Conservation (phyloP, 2,113 vertebrate species). For the Sceloporus tristichus region DNA sequence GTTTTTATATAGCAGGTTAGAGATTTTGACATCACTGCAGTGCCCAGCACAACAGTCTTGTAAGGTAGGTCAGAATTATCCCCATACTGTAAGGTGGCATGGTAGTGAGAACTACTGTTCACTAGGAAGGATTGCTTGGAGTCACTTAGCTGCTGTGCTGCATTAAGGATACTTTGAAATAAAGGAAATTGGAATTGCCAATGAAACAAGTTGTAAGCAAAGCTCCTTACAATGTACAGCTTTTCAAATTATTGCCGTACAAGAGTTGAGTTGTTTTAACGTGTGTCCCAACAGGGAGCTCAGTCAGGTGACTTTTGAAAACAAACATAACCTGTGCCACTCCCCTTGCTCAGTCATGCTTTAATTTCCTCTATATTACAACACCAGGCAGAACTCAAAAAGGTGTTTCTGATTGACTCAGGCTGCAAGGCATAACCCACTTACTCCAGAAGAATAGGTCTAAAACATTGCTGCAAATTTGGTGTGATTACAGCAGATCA, state of each 20-base stretch:
- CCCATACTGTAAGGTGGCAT: no score
- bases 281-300: background rate
- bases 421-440: background rate
- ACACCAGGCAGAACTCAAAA: background rate
- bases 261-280: background rate
- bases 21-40: background rate
- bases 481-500: background rate
- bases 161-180: background rate
- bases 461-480: no score
- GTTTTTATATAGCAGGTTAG: background rate
- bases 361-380: background rate
- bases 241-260: background rate
- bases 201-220: background rate
- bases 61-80: background rate
- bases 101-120: no score
- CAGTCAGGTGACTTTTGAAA: conserved; percentile 13
- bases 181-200: no score
- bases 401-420: background rate
- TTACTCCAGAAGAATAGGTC: background rate
- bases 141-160: background rate
- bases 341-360: conserved; percentile 10
- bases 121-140: background rate
- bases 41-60: background rate
- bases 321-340: conserved; percentile 2
- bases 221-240: background rate